Evolutionary conservation across 2,888 invertebrate species (phyloP).

Genomic region (Orthosia incerta): DNA sequence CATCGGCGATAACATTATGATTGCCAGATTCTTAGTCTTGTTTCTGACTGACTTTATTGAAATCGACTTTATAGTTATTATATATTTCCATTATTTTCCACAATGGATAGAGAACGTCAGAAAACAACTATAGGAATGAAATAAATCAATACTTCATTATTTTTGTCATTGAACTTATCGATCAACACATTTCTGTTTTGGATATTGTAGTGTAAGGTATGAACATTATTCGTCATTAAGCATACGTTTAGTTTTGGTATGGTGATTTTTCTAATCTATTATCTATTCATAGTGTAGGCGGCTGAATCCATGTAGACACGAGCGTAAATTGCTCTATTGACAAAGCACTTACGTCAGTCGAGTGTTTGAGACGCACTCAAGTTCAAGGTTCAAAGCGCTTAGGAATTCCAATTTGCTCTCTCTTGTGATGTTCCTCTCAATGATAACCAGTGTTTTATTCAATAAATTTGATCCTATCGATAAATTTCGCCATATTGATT

Average conservation of each 20-base stretch:
- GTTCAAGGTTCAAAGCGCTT: slow-evolving; percentile 83
- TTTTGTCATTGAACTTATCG: slow-evolving; percentile 32
- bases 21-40: neutral
- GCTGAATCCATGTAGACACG: slow-evolving; percentile 69
- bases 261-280: slow-evolving; percentile 62
- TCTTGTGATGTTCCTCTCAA: slow-evolving; percentile 35
- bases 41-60: neutral
- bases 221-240: slow-evolving; percentile 3
- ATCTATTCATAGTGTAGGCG: slow-evolving; percentile 74
- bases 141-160: slow-evolving; percentile 5
- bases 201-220: neutral
- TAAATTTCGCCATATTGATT: slow-evolving; percentile 47
- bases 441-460: slow-evolving; percentile 6
- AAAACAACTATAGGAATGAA: neutral
- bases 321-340: slow-evolving; percentile 85
- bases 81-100: slow-evolving; percentile 10
- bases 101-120: neutral
- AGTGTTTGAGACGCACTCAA: slow-evolving; percentile 78
- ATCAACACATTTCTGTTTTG: neutral
- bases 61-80: neutral
- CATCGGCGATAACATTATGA: neutral
- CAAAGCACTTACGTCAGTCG: slow-evolving; percentile 85
- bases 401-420: slow-evolving; percentile 68
- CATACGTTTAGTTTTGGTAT: slow-evolving; percentile 12
- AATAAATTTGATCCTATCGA: slow-evolving; percentile 33